These are phyloP conservation scores for Tetragnatha versicolor DNA, from an alignment of 1,140 invertebrate genomes.

Conservation along the genomic window DNA sequence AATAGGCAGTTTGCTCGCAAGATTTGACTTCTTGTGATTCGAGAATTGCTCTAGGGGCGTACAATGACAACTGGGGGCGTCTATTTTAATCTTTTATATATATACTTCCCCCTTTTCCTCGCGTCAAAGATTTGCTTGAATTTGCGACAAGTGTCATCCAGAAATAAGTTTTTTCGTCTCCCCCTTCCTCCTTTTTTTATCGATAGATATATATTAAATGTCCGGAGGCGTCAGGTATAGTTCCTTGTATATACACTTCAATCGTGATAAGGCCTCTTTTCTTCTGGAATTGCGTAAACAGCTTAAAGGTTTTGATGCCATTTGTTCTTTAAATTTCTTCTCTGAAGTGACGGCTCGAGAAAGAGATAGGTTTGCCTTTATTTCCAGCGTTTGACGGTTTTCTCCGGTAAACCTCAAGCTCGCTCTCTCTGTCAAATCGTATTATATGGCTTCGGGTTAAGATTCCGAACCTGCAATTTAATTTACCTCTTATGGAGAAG, in stretches of 20 bases:
- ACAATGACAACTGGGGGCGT: slow-evolving; percentile 47
- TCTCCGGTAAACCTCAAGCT: not conserved
- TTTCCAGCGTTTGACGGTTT: not conserved
- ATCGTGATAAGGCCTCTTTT: slow-evolving; percentile 14
- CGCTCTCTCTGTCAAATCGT: not conserved
- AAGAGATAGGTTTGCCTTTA: not conserved
- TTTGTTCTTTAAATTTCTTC: slow-evolving; percentile 49
- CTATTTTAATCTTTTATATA: slow-evolving; percentile 36
- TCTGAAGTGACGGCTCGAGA: slow-evolving; percentile 10
- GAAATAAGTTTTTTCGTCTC: slow-evolving; percentile 15
- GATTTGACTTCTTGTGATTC: slow-evolving; percentile 54
- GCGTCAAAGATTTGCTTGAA: slow-evolving; percentile 52
- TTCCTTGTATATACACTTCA: slow-evolving; percentile 39
- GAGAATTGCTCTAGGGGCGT: slow-evolving; percentile 51
- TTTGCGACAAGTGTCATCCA: slow-evolving; percentile 53
- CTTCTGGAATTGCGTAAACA: slow-evolving; percentile 25
- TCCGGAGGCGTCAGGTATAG: slow-evolving; percentile 30
- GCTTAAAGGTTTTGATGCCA: slow-evolving; percentile 43
- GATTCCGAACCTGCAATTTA: not conserved
- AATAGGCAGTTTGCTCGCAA: slow-evolving; percentile 54
- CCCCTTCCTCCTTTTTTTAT: too few species aligned
- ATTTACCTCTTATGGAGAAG: too few species aligned
- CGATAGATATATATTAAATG: slow-evolving; percentile 40
- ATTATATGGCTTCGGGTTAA: not conserved
- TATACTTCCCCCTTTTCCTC: slow-evolving; percentile 27